A percentile compares a stretch with the other conserved stretches of the same genome.
phyloP scores from a whole-genome alignment of 2,797 vertebrate genomes.

The Gallinago nigripennis region DNA sequence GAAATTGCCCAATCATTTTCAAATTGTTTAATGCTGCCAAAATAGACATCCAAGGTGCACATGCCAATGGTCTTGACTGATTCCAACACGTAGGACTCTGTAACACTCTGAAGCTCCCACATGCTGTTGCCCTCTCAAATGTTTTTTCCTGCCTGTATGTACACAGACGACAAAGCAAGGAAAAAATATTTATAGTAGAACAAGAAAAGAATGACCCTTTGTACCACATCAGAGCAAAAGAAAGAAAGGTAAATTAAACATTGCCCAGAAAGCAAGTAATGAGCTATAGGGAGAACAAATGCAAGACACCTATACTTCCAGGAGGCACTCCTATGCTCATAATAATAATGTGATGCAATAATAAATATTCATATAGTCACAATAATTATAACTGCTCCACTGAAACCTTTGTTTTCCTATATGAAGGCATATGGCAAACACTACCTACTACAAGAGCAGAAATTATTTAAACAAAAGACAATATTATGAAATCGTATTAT shows the following conservation, averaged over 20 bases:
- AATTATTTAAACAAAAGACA: not conserved
- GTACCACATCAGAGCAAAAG: not conserved
- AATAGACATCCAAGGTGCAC: not conserved
- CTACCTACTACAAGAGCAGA: not conserved
- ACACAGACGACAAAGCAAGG: not conserved
- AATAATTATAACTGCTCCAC: not conserved
- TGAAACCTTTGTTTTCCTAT: not conserved
- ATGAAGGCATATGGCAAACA: not conserved
- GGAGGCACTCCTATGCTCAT: not conserved
- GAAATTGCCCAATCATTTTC: not conserved
- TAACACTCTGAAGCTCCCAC: not conserved
- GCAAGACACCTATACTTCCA: not conserved
- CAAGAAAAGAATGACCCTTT: not conserved
- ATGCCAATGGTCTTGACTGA: not conserved
- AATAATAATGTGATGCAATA: not conserved
- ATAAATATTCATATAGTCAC: not conserved
- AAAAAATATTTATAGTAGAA: not conserved
- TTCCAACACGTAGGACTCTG: not conserved
- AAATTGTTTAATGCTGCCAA: not conserved
- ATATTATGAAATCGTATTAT: too few species aligned
- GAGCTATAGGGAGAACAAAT: not conserved
- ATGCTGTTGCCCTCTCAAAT: not conserved
- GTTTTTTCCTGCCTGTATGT: not conserved
- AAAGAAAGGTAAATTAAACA: not conserved
- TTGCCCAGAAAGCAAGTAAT: not conserved